phyloP scores from a whole-genome alignment of 2,888 invertebrate genomes.

The Nephrocerus scutellatus region DNA sequence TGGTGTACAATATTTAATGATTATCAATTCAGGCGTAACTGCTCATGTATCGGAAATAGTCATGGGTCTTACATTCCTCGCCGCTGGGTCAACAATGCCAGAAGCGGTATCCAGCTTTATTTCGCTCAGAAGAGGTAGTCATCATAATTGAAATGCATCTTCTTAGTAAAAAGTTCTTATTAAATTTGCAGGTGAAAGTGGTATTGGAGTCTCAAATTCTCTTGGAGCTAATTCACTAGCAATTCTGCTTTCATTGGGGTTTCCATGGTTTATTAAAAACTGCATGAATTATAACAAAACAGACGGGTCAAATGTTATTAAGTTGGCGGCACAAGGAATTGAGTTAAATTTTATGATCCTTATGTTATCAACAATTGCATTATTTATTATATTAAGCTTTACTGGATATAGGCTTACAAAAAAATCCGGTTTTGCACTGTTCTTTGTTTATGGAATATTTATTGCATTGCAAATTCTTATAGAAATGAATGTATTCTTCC shows the following conservation, averaged over 20 bases:
- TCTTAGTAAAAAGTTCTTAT: not conserved
- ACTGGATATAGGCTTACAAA: slow-evolving; percentile 66
- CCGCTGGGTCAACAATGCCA: slow-evolving; percentile 85
- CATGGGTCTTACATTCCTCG: slow-evolving; percentile 85
- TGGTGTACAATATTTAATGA: not conserved
- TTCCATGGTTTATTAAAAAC: slow-evolving; percentile 79
- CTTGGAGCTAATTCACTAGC: slow-evolving; percentile 81
- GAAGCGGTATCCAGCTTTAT: slow-evolving; percentile 75
- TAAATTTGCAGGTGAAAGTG: slow-evolving; percentile 61
- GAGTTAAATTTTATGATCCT: slow-evolving; percentile 76
- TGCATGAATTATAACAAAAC: slow-evolving; percentile 50
- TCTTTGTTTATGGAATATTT: slow-evolving; percentile 61
- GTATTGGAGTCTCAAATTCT: slow-evolving; percentile 81
- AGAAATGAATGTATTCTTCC: slow-evolving; percentile 67
- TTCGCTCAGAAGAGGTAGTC: slow-evolving; percentile 74
- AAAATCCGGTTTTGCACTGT: slow-evolving; percentile 59
- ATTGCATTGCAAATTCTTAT: slow-evolving; percentile 70
- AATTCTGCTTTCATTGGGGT: slow-evolving; percentile 71
- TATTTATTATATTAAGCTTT: slow-evolving; percentile 62
- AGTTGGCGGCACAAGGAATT: slow-evolving; percentile 71
- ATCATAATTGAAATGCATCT: slow-evolving; percentile 18
- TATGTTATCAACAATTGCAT: slow-evolving; percentile 62
- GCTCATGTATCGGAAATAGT: slow-evolving; percentile 78
- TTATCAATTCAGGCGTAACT: slow-evolving; percentile 56
- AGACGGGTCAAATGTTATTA: slow-evolving; percentile 46